phyloP scores from a whole-genome alignment of 2,888 invertebrate genomes.

The Ectemnius continuus region DNA sequence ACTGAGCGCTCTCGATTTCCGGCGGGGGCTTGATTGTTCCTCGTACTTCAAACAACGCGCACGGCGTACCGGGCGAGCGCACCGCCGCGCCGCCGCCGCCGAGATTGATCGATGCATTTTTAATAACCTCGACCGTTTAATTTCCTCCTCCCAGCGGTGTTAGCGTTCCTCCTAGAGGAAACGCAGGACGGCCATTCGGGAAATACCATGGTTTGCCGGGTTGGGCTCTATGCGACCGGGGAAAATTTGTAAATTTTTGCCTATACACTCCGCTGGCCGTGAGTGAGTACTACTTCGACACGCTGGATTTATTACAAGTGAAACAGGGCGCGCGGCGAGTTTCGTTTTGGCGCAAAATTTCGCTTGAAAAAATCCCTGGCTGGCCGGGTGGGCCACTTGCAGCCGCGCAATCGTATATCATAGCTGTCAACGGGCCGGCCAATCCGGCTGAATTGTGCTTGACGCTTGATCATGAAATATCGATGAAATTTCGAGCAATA shows the following conservation, averaged over 20 bases:
- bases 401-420: background rate
- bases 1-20: slow-evolving; percentile 26
- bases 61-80: background rate
- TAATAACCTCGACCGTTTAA: slow-evolving; percentile 34
- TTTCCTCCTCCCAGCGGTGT: slow-evolving; percentile 30
- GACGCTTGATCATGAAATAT: slow-evolving; percentile 7
- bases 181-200: background rate
- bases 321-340: background rate
- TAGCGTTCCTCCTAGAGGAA: slow-evolving; percentile 10
- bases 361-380: slow-evolving; percentile 8
- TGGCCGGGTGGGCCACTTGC: no score
- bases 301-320: background rate
- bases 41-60: slow-evolving; percentile 13
- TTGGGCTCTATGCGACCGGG: background rate
- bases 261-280: background rate
- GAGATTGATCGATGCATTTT: slow-evolving; percentile 37
- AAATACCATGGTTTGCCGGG: slow-evolving; percentile 11
- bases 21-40: slow-evolving; percentile 33
- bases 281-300: background rate
- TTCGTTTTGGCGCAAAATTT: background rate
- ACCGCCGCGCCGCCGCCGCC: no score
- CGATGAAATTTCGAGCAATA: slow-evolving; percentile 5
- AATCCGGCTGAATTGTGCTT: slow-evolving; percentile 5
- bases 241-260: background rate
- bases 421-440: background rate